Conservation (phyloP, 92 coral and sea anemone species). For the Chrysogorgia sp. region DNA sequence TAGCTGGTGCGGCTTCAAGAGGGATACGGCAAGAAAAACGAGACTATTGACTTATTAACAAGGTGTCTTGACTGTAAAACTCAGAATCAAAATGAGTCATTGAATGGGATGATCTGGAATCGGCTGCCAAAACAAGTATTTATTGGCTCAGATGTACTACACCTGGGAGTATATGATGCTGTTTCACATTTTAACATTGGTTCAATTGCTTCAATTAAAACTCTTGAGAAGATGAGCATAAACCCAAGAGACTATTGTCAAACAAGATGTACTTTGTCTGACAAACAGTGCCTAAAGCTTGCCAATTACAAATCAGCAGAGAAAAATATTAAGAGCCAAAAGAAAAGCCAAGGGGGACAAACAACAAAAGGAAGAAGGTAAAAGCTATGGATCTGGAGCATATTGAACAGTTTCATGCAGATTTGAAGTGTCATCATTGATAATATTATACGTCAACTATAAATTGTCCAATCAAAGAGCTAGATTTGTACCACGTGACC, state of each 20-base stretch:
- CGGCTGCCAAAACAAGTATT: slow-evolving; percentile 56
- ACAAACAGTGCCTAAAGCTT: slow-evolving; percentile 8
- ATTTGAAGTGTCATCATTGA: no score
- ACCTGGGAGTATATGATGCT: slow-evolving; percentile 59
- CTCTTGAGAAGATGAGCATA: slow-evolving; percentile 43
- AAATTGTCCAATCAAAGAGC: no score
- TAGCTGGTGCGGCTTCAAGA: slow-evolving; percentile 45
- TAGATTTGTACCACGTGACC: no score
- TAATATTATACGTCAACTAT: no score
- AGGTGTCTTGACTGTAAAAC: slow-evolving; percentile 57
- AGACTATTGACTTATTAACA: slow-evolving; percentile 22
- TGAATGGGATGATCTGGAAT: slow-evolving; percentile 61
- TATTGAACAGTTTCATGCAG: not conserved
- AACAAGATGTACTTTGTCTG: slow-evolving; percentile 11
- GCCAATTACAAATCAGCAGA: slow-evolving; percentile 18
- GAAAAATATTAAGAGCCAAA: slow-evolving; percentile 23
- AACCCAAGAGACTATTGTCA: slow-evolving; percentile 47
- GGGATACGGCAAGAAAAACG: slow-evolving; percentile 19
- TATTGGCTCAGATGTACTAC: slow-evolving; percentile 40
- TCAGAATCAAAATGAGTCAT: slow-evolving; percentile 38
- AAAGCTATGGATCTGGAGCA: slow-evolving; percentile 34
- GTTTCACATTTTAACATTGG: slow-evolving; percentile 65
- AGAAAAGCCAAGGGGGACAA: slow-evolving; percentile 19
- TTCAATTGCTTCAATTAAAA: slow-evolving; percentile 45
- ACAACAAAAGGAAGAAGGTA: slow-evolving; percentile 27